phyloP scores from a whole-genome alignment of 2,113 vertebrate species.

The Colinus virginianus region DNA sequence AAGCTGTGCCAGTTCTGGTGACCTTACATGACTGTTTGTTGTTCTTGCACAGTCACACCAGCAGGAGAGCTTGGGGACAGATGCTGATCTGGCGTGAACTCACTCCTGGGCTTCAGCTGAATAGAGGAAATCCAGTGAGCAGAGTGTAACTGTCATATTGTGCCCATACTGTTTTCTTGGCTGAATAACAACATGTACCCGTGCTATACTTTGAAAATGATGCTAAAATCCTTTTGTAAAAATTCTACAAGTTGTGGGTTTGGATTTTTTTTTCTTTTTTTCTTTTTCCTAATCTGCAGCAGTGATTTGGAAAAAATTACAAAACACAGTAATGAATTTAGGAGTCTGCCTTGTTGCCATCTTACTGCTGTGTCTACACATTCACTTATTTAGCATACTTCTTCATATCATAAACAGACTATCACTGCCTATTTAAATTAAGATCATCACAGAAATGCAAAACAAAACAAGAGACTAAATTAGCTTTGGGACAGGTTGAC shows the following conservation, averaged over 20 bases:
- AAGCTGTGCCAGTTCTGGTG: background rate
- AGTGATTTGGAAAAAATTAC: background rate
- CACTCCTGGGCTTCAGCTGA: background rate
- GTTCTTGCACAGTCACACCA: too few species aligned
- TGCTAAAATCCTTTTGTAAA: background rate
- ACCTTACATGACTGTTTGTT: too few species aligned
- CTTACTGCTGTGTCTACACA: background rate
- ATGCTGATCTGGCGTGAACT: accelerated
- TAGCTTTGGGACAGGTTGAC: background rate
- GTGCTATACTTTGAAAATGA: background rate
- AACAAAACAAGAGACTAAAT: background rate
- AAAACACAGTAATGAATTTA: background rate
- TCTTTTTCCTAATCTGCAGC: background rate
- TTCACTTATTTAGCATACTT: background rate
- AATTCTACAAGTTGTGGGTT: background rate
- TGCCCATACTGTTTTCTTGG: accelerated
- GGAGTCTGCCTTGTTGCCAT: background rate
- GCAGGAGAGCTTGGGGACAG: background rate
- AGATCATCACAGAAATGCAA: background rate
- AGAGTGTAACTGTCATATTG: accelerated
- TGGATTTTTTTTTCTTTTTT: background rate
- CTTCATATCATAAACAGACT: background rate
- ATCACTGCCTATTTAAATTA: background rate
- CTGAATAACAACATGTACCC: background rate
- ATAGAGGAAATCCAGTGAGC: too few species aligned